Conservation (phyloP, 2,797 vertebrate genomes). For the Typhlichthys subterraneus region DNA sequence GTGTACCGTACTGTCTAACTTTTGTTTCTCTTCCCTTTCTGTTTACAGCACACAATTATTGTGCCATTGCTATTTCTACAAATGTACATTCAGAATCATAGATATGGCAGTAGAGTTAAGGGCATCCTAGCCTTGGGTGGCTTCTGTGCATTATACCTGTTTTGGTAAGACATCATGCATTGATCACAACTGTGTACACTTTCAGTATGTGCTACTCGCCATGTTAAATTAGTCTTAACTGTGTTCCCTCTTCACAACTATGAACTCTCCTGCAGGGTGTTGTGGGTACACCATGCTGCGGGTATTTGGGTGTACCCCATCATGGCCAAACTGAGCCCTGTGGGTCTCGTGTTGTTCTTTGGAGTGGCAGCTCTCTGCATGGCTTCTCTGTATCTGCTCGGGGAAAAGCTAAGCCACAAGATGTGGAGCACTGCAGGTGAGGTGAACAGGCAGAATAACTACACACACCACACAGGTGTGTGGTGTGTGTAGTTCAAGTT, state of each 20-base stretch:
- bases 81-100: slow-evolving; percentile 51
- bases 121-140: slow-evolving; percentile 42
- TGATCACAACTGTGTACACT: background rate
- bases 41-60: slow-evolving; percentile 56
- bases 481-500: background rate
- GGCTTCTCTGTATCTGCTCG: slow-evolving; percentile 60
- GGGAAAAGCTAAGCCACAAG: slow-evolving; percentile 52
- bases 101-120: slow-evolving; percentile 41
- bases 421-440: slow-evolving; percentile 51
- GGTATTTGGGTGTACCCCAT: slow-evolving; percentile 72
- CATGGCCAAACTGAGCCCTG: slow-evolving; percentile 56
- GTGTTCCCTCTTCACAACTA: background rate
- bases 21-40: background rate
- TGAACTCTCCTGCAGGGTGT: slow-evolving; percentile 43
- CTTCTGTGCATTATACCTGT: slow-evolving; percentile 52
- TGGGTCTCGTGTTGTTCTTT: slow-evolving; percentile 58
- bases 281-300: slow-evolving; percentile 55
- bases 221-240: background rate
- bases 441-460: background rate
- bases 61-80: slow-evolving; percentile 65
- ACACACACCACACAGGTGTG: too few relatives aligned
- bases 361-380: slow-evolving; percentile 36
- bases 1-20: too few relatives aligned
- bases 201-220: background rate
- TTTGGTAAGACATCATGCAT: slow-evolving; percentile 38